A percentile compares a stretch with the other conserved stretches of the same genome.
Evolutionary conservation across 2,888 invertebrate species (phyloP).

Genomic region (Leptinotarsa haldemani): DNA sequence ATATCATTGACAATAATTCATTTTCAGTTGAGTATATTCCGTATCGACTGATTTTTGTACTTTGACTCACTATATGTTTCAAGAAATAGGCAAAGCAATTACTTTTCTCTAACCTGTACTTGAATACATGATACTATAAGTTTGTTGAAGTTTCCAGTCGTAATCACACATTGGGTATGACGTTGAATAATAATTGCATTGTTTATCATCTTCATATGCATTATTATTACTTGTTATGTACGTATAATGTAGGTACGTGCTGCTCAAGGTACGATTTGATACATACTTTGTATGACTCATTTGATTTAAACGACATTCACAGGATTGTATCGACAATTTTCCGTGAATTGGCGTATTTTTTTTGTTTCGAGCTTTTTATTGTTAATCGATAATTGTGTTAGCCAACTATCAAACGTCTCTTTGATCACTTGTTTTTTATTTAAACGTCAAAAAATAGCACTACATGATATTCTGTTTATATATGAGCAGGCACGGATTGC

Average conservation of each 20-base stretch:
- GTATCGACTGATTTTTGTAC: too few relatives aligned
- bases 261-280: background rate
- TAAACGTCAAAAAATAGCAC: too few relatives aligned
- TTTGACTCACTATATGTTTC: background rate
- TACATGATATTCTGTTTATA: too few relatives aligned
- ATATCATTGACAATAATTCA: too few relatives aligned
- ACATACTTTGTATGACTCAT: background rate
- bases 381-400: too few relatives aligned
- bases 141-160: background rate
- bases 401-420: too few relatives aligned
- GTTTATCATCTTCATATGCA: conserved; percentile 3
- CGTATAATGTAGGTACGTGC: conserved; percentile 1
- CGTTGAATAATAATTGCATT: conserved; percentile 11
- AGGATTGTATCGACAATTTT: background rate
- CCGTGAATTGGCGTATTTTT: too few relatives aligned
- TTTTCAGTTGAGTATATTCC: too few relatives aligned
- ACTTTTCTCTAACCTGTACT: background rate
- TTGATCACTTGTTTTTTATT: too few relatives aligned
- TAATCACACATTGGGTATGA: background rate
- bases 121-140: background rate
- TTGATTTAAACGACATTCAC: background rate
- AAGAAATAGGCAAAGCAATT: background rate
- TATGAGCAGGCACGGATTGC: too few relatives aligned
- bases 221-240: conserved; percentile 10
- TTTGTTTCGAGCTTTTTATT: too few relatives aligned